These are phyloP conservation scores for Cephalophus harveyi DNA, from an alignment of 2,113 vertebrate genomes.

Conservation along the genomic window DNA sequence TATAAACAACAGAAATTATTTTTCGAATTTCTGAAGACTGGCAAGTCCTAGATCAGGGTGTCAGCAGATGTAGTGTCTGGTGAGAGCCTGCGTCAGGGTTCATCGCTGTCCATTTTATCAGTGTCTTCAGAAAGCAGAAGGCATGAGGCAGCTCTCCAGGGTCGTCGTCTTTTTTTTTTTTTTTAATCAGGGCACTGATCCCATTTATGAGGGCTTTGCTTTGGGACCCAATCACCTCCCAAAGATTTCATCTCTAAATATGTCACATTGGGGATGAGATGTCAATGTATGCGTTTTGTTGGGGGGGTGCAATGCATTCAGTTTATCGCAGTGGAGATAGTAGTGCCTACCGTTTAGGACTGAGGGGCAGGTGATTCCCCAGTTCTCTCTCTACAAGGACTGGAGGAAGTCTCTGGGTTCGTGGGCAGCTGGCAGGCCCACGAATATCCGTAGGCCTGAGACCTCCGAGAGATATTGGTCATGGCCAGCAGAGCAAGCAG, in stretches of 20 bases:
- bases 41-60: neutral
- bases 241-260: neutral
- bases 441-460: neutral
- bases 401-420: neutral
- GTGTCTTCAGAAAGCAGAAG: neutral
- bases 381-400: neutral
- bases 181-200: neutral
- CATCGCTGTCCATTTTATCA: neutral
- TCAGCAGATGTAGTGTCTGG: neutral
- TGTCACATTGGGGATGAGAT: neutral
- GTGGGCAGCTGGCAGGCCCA: neutral
- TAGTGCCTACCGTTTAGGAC: neutral
- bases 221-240: neutral
- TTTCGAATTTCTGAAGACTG: neutral
- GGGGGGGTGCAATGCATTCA: neutral
- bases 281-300: neutral
- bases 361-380: neutral
- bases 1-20: neutral
- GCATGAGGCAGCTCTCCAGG: neutral
- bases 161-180: neutral
- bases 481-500: neutral
- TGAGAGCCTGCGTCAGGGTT: neutral
- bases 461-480: neutral
- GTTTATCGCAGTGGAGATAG: neutral
- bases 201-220: neutral